Base-by-base conservation (phyloP, 2,888 invertebrate species). In the Ceraclea dissimilis region DNA sequence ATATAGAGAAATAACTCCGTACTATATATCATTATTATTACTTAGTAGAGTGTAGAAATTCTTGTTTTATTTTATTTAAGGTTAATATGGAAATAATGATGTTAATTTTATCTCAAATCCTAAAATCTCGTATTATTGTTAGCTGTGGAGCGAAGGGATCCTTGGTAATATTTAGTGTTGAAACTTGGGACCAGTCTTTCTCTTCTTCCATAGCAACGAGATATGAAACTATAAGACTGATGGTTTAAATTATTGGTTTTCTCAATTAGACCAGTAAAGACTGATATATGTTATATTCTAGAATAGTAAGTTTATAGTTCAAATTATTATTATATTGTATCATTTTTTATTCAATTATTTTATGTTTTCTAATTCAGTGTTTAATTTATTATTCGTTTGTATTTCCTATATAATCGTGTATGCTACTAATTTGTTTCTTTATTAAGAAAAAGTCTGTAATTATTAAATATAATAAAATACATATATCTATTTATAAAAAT, bases 1-100 rank as follows among this genome's bases (percentile, higher is more conserved):
- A 74, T 74, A 74, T 70, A 57, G 50, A 58, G 59, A 51, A 51
- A 56, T 51, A 52, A 49, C 20, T 53, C 18, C 54, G 56, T 57
- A 62, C 58, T 60, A 62, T 60, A 62, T 62, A 60, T 60, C 60
- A 50, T 31, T 59, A 60, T 49, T 48, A 31, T 57, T 56, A 59
- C 13, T n/a, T 39, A 59, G 57, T 34, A 52, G 22, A 26, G 33
- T 16, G 26, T 13, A 34, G 22, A 26, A n/a, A 39, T 39, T 39
- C 4, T 39, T 46, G 31, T 31, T 52, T 49, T 54, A 54, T 49
- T n/a, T 19, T 57, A 52, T 49, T 17, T 47, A 51, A 43, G 49
- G 48, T 51, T 34, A 22, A 47, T 22, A 22, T 48, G 39, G 13
- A 39, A 39, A 39, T 39, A 16, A n/a, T 22, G 22, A 50, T 34